phyloP scores from a whole-genome alignment of 2,113 vertebrate genomes.

The Tympanuchus pallidicinctus region DNA sequence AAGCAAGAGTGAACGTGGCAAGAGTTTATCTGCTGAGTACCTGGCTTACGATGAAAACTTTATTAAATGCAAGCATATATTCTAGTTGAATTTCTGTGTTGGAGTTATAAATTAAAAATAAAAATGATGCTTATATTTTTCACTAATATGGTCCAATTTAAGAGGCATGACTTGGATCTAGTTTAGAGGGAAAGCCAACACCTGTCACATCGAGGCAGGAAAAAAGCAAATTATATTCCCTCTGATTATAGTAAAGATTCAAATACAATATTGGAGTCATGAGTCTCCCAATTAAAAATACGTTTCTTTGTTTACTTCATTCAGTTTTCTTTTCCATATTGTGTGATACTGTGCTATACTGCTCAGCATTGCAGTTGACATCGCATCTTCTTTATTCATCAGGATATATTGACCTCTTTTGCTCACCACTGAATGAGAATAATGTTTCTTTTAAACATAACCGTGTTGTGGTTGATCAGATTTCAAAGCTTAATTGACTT shows the following conservation, averaged over 20 bases:
- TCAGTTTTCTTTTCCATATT: neutral
- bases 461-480: neutral
- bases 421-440: constrained; percentile 6
- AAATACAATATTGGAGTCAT: neutral
- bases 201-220: neutral
- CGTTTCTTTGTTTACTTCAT: neutral
- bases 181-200: neutral
- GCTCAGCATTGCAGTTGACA: neutral
- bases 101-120: neutral
- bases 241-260: neutral
- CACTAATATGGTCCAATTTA: neutral
- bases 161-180: neutral
- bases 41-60: neutral
- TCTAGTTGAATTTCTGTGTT: neutral
- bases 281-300: neutral
- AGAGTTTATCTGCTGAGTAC: neutral
- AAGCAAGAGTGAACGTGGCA: neutral
- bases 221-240: neutral
- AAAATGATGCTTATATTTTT: neutral
- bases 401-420: neutral
- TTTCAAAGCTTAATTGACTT: constrained; percentile 6
- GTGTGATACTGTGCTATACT: neutral
- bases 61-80: neutral
- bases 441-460: constrained; percentile 25
- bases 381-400: neutral